phyloP scores from a whole-genome alignment of 2,888 invertebrate species.

The Dorcus parallelipipedus region DNA sequence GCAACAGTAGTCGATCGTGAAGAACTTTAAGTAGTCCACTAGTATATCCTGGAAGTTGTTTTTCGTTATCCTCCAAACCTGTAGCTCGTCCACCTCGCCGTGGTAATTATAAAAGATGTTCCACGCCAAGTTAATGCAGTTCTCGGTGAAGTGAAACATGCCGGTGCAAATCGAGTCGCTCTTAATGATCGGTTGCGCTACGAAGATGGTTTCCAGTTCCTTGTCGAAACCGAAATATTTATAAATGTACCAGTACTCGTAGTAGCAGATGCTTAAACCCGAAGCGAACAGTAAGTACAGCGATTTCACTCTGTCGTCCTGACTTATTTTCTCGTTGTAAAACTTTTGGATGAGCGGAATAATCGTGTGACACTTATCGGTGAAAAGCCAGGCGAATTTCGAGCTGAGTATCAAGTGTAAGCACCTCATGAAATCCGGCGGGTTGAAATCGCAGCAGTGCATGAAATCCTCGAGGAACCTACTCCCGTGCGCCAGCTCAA shows the following conservation, averaged over 20 bases:
- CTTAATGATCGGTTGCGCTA: not conserved
- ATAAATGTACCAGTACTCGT: not conserved
- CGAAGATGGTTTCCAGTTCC: not conserved
- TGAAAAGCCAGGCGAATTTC: not conserved
- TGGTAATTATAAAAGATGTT: not conserved
- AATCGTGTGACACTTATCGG: not conserved
- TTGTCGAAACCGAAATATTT: not conserved
- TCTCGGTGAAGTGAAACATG: no score
- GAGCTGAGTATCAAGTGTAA: not conserved
- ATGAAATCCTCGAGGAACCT: no score
- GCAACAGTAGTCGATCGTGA: no score
- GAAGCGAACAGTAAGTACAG: not conserved
- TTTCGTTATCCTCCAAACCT: no score
- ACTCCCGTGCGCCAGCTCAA: no score
- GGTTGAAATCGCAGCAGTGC: no score
- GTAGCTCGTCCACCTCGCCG: not conserved
- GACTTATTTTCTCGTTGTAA: not conserved
- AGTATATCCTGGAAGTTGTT: no score
- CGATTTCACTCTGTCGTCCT: not conserved
- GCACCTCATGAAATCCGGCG: not conserved
- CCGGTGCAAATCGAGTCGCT: not conserved
- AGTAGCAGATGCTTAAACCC: not conserved
- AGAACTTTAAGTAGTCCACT: no score
- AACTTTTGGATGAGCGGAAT: not conserved
- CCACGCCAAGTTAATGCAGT: not conserved